A percentile compares a stretch with the other conserved stretches of the same genome.
phyloP scores from a whole-genome alignment of 2,113 vertebrate species.

The Amphiprion ocellaris region DNA sequence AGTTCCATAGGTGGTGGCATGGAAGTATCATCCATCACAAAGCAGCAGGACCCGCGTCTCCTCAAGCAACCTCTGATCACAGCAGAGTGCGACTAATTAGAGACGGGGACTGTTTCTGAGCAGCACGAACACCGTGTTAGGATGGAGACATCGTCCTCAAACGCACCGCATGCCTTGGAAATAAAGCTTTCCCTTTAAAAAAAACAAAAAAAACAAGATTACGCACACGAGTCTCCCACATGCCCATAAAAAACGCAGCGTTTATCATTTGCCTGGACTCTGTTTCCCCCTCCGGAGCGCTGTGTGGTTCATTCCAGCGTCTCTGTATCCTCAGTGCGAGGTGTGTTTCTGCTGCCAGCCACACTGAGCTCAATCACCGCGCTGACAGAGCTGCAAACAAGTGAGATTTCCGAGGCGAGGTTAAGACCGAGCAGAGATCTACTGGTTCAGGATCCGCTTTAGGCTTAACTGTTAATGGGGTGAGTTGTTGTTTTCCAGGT shows the following conservation, averaged over 20 bases:
- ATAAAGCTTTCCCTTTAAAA: neutral
- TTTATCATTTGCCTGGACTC: conserved; percentile 23
- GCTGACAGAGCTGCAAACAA: conserved; percentile 21
- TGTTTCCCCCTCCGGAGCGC: conserved; percentile 36
- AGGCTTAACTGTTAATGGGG: conserved; percentile 49
- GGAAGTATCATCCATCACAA: conserved; percentile 55
- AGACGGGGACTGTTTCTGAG: conserved; percentile 26
- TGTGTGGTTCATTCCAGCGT: conserved; percentile 73
- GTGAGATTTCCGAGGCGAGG: conserved; percentile 48
- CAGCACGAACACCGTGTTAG: neutral
- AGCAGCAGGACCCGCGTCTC: conserved; percentile 42
- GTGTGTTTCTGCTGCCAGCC: conserved; percentile 37
- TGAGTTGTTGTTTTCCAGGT: conserved; percentile 57
- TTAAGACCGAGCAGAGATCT: conserved; percentile 8
- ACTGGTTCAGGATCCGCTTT: conserved; percentile 31
- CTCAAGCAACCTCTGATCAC: conserved; percentile 37
- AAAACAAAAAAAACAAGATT: neutral
- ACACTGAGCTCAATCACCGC: conserved; percentile 44
- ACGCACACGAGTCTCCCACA: neutral
- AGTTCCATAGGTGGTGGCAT: conserved; percentile 3
- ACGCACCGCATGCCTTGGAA: neutral
- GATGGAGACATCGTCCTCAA: neutral
- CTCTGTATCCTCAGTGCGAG: conserved; percentile 49
- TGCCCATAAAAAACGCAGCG: conserved; percentile 37
- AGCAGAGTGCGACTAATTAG: conserved; percentile 43